Base-by-base conservation (phyloP, 2,113 vertebrate species). In the Cisticola juncidis region DNA sequence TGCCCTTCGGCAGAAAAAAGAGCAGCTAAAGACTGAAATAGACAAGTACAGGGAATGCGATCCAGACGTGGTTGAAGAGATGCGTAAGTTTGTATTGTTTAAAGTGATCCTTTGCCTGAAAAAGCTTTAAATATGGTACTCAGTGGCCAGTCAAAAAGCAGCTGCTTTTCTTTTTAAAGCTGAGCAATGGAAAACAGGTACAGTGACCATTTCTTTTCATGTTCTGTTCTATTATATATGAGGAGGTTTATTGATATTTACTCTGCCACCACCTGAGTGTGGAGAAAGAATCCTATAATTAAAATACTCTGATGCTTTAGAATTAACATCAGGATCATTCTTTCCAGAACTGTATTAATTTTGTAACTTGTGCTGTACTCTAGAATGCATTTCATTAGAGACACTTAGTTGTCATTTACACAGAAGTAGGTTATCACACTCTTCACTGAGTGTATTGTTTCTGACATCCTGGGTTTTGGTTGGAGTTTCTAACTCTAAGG, bases 41-140 rank as follows among this genome's bases (percentile, higher is more conserved):
- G 99, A 99, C 76, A 99, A 99, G 92, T 99, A 99, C 96, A 98
- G 97, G 95, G 99, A 99, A 79, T 99, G 99, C 95, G 99, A 99
- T 95, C 99, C 99, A 9, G 98, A 99, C 23, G 98, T 99, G 9
- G 58, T 99, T 22, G 98, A 99, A 95, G 98, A 99, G 95, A 99
- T 99, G 81, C 98, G 99, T 99, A 98, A 99, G 99, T 99, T 86
- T 69, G 5, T 76, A 23, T 78, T 74, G 18, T 79, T 69, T 61
- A n/a, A 40, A 48, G 68, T 42, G 35, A 71, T 33, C 10, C 65
- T 94, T 86, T 86, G 33, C 36, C 14, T 5, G 3, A 25, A 62
- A 87, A 68, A 47, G 35, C 45, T 84, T 70, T 53, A 90, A 84
- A 35, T 47, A 31, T 69, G 42, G 5, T 44, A 36, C 38, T 64